Evolutionary conservation across 2,113 vertebrate species (phyloP).

Genomic region (Erythrocercus mccallii): DNA sequence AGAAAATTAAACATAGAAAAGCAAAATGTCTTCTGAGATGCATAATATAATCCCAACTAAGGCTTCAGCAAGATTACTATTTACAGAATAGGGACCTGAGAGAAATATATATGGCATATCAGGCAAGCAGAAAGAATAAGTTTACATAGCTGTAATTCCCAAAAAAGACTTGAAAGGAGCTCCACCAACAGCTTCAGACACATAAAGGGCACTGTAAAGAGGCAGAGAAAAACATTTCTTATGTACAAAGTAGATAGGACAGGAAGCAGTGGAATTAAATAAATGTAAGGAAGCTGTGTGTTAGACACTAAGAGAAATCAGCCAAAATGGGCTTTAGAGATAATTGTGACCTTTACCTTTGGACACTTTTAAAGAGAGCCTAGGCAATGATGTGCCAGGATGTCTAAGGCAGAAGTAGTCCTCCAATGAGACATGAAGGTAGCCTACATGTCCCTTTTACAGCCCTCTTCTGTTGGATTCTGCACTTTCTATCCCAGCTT

Average conservation of each 20-base stretch:
- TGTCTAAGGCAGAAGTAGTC: neutral
- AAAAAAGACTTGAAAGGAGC: neutral
- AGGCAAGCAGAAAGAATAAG: neutral
- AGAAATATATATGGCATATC: neutral
- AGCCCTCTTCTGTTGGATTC: neutral
- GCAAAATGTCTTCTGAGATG: neutral
- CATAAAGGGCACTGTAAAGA: neutral
- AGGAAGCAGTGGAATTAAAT: neutral
- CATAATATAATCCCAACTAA: neutral
- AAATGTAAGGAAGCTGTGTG: neutral
- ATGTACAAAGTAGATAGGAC: neutral
- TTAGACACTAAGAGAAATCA: neutral
- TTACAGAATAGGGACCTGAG: neutral
- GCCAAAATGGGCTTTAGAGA: neutral
- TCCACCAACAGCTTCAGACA: neutral
- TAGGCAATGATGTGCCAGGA: neutral
- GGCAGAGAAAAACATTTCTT: neutral
- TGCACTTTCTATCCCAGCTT: neutral
- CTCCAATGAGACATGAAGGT: neutral
- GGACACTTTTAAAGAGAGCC: neutral
- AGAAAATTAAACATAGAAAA: neutral
- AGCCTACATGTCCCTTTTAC: neutral
- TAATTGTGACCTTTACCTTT: neutral
- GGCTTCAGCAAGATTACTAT: neutral
- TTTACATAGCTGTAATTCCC: neutral